Conservation (phyloP, 2,113 vertebrate genomes). For the Uria aalge region DNA sequence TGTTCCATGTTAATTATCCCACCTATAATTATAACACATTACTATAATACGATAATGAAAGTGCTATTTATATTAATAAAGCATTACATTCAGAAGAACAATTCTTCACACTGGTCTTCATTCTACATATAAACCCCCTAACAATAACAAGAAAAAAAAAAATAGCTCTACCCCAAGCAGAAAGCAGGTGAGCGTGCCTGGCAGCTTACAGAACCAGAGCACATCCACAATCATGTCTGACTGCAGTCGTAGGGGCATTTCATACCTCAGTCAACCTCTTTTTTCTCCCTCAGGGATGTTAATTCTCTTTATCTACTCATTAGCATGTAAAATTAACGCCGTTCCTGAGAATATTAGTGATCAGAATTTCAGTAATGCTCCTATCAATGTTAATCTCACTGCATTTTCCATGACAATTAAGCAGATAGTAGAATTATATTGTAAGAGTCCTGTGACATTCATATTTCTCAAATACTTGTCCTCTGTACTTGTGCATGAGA, state of each 20-base stretch:
- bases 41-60: not conserved
- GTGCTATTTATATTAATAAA: not conserved
- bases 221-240: not conserved
- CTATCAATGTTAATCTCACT: not conserved
- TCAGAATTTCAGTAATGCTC: not conserved
- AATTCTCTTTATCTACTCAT: conserved; percentile 6
- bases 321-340: not conserved
- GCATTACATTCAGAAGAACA: not conserved
- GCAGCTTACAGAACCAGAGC: not conserved
- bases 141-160: not conserved
- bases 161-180: not conserved
- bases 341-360: not conserved
- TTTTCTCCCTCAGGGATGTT: not conserved
- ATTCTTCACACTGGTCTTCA: not conserved
- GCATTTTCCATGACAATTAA: conserved; percentile 39
- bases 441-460: not conserved
- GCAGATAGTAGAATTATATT: conserved; percentile 8
- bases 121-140: not conserved
- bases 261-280: not conserved
- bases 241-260: not conserved
- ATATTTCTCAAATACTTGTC: not conserved
- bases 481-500: not conserved
- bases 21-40: not conserved
- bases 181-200: not conserved
- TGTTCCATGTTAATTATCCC: not conserved